Percentiles rank a stretch among this genome's conserved stretches.
phyloP scores from a whole-genome alignment of 1,140 invertebrate species.

The Riptortus pedestris region DNA sequence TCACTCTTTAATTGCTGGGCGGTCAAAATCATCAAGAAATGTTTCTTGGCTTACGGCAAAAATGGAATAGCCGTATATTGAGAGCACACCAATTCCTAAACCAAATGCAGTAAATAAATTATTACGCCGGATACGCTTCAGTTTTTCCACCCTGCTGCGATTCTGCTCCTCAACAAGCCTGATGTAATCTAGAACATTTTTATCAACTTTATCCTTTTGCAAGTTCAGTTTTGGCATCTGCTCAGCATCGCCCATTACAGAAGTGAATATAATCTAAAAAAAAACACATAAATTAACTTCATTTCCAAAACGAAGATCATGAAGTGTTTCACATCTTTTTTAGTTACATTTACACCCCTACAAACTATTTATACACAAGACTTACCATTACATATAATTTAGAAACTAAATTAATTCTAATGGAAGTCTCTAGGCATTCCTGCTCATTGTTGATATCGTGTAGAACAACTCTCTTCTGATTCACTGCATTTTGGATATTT shows the following conservation, averaged over 20 bases:
- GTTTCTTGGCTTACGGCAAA: constrained; percentile 71
- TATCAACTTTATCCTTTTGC: constrained; percentile 41
- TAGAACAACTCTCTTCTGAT: too few relatives aligned
- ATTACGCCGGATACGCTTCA: constrained; percentile 47
- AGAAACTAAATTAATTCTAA: too few relatives aligned
- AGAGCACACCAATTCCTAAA: constrained; percentile 50
- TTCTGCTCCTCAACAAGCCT: constrained; percentile 65
- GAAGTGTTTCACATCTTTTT: too few relatives aligned
- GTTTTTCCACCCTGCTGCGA: constrained; percentile 50
- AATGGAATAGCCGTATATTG: constrained; percentile 76
- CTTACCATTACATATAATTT: too few relatives aligned
- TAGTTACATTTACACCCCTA: too few relatives aligned
- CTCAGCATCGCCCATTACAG: constrained; percentile 31
- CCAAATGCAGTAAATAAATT: constrained; percentile 51
- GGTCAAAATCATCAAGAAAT: constrained; percentile 77
- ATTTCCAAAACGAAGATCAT: too few relatives aligned
- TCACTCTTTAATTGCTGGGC: constrained; percentile 41
- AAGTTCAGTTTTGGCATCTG: constrained; percentile 48
- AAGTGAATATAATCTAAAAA: too few relatives aligned
- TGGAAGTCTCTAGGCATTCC: too few relatives aligned
- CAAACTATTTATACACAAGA: too few relatives aligned
- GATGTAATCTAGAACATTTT: constrained; percentile 61
- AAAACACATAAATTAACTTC: too few relatives aligned
- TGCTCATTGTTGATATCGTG: too few relatives aligned
- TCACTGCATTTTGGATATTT: too few relatives aligned